Evolutionary conservation across 2,888 invertebrate species (phyloP).

Genomic region (Eristalis intricaria): DNA sequence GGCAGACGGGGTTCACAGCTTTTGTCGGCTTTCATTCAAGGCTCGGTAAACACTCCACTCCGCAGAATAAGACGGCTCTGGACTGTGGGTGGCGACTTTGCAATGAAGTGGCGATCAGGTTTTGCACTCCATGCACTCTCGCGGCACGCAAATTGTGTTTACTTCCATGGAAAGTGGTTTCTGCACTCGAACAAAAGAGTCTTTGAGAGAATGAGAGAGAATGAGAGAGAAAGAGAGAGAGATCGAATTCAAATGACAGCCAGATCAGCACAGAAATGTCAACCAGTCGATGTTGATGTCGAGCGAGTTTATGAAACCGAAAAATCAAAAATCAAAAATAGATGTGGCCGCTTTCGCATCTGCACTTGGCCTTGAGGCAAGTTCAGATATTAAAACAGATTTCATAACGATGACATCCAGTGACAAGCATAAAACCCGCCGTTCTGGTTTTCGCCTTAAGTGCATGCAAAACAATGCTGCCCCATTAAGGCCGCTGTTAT

Average conservation of each 20-base stretch:
- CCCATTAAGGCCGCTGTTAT: not conserved
- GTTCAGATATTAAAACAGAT: not conserved
- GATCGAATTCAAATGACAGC: not conserved
- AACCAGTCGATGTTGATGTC: not conserved
- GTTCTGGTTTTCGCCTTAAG: slow-evolving; percentile 7
- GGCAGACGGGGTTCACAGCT: not conserved
- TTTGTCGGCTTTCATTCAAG: not conserved
- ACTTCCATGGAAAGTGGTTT: not conserved
- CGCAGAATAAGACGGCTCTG: not conserved
- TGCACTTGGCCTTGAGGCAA: slow-evolving; percentile 29
- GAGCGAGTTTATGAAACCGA: not conserved
- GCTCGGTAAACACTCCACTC: not conserved
- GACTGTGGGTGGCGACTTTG: not conserved
- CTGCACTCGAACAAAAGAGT: not conserved
- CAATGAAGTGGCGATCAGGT: not conserved
- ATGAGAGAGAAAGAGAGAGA: too few relatives aligned
- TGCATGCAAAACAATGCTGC: not conserved
- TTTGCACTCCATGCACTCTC: not conserved
- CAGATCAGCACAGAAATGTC: not conserved
- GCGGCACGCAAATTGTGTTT: not conserved
- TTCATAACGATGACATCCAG: not conserved
- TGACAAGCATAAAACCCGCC: not conserved
- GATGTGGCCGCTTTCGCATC: not conserved
- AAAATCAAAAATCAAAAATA: too few relatives aligned
- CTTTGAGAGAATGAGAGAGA: too few relatives aligned